Base-by-base conservation (phyloP, 2,797 vertebrate species). In the Liasis olivaceus region DNA sequence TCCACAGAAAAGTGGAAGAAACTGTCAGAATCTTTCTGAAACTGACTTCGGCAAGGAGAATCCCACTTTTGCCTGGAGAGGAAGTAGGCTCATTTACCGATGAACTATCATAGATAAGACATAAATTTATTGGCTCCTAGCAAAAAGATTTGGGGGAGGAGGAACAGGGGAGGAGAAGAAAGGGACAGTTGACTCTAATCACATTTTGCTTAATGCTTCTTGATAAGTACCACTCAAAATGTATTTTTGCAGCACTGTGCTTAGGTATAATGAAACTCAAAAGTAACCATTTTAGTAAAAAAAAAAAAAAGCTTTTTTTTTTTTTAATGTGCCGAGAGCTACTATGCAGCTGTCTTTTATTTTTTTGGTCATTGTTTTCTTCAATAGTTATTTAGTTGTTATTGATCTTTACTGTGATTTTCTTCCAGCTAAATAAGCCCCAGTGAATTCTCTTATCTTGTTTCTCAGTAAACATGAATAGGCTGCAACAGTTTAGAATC, bases 371-470 rank as follows among this genome's bases (percentile, higher is more conserved):
- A 77, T 59, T 81, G 72, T 81, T 84, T 77, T 60, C 58, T 81
- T 84, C 24, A 54, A 51, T 91, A 42, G 54, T 66, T 91, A n/a
- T 56, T 24, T 31, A 31, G n/a, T 51, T 36, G 59, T 26, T 91
- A 91, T 91, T 91, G 62, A 91, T 86, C 51, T 66, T 31, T 56
- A 91, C 51, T 66, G 51, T 86, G n/a, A 85, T 91, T 91, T 91
- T 86, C 81, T 26, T 11, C 62, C 60, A 86, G 31, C 47, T 36
- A 91, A 85, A 54, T 85, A 85, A 91, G 28, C 60, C 31, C n/a
- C 17, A 36, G 8, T 13, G 28, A 89, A 89, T 69, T 69, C 24
- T 62, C 9, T 91, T 31, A 51, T n/a, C 51, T 36, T 69, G 26
- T 14, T 77, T 85, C 60, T 54, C 60, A 60, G 13, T 17, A 72